A percentile compares a stretch with the other conserved stretches of the same genome.
phyloP scores from a whole-genome alignment of 2,888 invertebrate species.

The Podabrus alpinus region DNA sequence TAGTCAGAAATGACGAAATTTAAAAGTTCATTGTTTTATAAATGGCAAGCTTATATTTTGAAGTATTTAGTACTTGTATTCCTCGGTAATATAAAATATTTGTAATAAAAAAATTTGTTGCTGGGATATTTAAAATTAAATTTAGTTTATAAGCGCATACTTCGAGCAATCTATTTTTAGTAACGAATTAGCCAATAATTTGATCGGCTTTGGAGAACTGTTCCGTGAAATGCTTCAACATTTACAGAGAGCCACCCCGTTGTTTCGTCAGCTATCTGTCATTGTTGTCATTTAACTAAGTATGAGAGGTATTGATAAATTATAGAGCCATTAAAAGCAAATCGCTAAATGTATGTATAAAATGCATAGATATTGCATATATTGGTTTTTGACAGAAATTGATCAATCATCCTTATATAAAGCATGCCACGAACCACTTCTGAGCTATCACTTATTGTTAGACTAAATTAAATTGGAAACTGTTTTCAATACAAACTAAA shows the following conservation, averaged over 20 bases:
- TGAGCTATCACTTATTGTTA: neutral
- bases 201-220: neutral
- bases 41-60: no score
- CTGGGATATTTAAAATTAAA: neutral
- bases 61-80: no score
- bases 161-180: neutral
- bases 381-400: neutral
- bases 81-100: no score
- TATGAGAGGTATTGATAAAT: neutral
- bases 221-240: neutral
- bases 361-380: neutral
- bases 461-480: neutral
- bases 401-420: neutral
- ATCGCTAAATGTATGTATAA: neutral
- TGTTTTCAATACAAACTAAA: neutral
- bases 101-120: neutral
- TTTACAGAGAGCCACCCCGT: neutral
- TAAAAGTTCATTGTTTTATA: no score
- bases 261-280: neutral
- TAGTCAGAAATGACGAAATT: no score
- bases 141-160: neutral
- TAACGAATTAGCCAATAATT: neutral
- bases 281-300: neutral
- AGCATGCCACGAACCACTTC: neutral
- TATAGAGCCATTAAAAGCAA: neutral